Percentiles rank a stretch among this genome's conserved stretches.
These are phyloP conservation scores for rabbit (Oryctolagus cuniculus) DNA, from an alignment of 2,113 vertebrate genomes.

Conservation along the genomic window DNA sequence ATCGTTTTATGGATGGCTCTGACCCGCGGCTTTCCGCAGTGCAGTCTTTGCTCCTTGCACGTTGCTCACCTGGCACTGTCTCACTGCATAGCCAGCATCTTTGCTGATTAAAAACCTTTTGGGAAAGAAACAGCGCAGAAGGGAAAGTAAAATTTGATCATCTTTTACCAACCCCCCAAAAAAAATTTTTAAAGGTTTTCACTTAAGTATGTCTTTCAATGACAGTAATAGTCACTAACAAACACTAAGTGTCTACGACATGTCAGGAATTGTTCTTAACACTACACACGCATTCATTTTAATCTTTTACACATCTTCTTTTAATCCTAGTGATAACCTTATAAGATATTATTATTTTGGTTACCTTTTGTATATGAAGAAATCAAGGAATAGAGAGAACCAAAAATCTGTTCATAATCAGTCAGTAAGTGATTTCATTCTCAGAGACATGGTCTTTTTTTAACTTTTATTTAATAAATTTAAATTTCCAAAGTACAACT, in stretches of 20 bases:
- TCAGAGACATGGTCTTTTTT: background rate
- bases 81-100: background rate
- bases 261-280: background rate
- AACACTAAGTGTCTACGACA: background rate
- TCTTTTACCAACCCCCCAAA: background rate
- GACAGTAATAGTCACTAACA: background rate
- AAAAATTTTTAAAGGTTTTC: background rate
- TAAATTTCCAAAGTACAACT: too few species aligned
- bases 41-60: background rate
- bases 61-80: background rate
- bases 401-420: background rate
- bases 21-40: background rate
- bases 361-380: background rate
- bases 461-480: too few species aligned
- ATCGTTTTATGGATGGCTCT: background rate
- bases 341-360: background rate
- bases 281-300: background rate
- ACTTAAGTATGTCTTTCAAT: background rate
- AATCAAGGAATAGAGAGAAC: background rate
- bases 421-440: background rate
- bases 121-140: background rate
- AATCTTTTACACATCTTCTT: background rate
- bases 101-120: background rate
- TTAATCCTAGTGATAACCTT: background rate
- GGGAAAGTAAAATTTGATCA: background rate